These are phyloP conservation scores for Corythaixoides concolor DNA, from an alignment of 2,113 vertebrate genomes.

Conservation along the genomic window DNA sequence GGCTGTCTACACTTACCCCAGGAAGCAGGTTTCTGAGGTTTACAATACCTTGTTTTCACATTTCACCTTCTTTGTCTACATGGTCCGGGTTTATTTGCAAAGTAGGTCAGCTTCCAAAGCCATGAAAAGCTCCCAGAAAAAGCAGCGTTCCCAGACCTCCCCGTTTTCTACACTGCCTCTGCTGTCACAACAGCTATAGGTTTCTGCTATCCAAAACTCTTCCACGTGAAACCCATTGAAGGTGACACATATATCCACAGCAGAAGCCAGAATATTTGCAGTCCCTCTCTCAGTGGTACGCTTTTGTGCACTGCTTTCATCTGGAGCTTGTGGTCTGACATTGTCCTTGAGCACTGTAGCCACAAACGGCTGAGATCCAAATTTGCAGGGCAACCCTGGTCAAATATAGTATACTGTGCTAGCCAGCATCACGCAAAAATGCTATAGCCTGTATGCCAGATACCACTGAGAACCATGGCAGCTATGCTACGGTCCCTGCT, in stretches of 20 bases:
- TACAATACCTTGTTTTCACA: background rate
- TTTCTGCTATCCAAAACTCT: background rate
- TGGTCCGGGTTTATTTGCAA: background rate
- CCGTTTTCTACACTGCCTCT: background rate
- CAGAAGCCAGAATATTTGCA: background rate
- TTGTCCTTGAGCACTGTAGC: background rate
- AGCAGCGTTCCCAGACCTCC: background rate
- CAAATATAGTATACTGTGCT: background rate
- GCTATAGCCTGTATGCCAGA: accelerated
- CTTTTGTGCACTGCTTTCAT: background rate
- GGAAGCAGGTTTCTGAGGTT: background rate
- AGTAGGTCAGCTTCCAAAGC: background rate
- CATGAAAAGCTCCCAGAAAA: background rate
- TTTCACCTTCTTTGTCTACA: background rate
- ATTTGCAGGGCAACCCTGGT: background rate
- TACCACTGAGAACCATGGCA: background rate
- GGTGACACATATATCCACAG: background rate
- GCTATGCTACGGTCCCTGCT: background rate
- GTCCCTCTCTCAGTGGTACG: background rate
- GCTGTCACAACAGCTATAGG: background rate
- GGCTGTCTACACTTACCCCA: background rate
- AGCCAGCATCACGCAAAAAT: background rate
- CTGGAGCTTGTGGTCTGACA: background rate
- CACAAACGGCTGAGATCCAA: background rate
- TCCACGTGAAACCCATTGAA: background rate